Base-by-base conservation (phyloP, 2,888 invertebrate species). In the Griposia aprilina region DNA sequence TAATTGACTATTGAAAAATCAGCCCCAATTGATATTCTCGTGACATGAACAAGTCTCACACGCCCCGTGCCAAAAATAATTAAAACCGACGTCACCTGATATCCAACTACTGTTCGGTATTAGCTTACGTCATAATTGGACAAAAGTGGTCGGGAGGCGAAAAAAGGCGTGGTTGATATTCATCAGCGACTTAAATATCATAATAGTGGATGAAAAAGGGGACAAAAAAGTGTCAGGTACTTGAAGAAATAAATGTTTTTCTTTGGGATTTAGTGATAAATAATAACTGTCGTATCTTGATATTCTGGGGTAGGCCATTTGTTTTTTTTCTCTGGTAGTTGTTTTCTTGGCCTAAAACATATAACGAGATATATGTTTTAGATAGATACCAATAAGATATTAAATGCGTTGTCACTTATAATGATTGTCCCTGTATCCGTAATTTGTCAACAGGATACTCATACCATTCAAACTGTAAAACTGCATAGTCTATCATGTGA, bases 41-140 rank as follows among this genome's bases (percentile, higher is more conserved):
- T 84, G 80, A 87, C 90, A 87, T 90, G 89, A 90, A 88, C 85
- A 88, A 88, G 83, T 90, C 90, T 89, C 79, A 83, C 78, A 88
- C 93, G 91, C 93, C 93, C 91, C 87, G 78, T 91, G 91, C 88
- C 90, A 91, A 92, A 93, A 91, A 89, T 83, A 89, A 89, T 92
- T 90, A 90, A 90, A 86, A 78, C 55, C 41, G 59, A 59, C 74
- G 89, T 84, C 88, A 88, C 89, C 76, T 83, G 80, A 90, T 86
- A 90, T 90, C 78, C 85, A 90, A 92, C 94, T 91, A 91, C 91
- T 93, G 94, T 92, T 92, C 86, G 85, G 93, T 93, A 86, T 95
- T 90, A 91, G 76, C 87, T 95, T 94, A 93, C 94, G 88, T 92
- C 92, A 92, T 95, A 93, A 95, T 94, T 93, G 92, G 90, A 85